phyloP scores from a whole-genome alignment of 2,888 invertebrate species.

The Holacanthella duospinosa region DNA sequence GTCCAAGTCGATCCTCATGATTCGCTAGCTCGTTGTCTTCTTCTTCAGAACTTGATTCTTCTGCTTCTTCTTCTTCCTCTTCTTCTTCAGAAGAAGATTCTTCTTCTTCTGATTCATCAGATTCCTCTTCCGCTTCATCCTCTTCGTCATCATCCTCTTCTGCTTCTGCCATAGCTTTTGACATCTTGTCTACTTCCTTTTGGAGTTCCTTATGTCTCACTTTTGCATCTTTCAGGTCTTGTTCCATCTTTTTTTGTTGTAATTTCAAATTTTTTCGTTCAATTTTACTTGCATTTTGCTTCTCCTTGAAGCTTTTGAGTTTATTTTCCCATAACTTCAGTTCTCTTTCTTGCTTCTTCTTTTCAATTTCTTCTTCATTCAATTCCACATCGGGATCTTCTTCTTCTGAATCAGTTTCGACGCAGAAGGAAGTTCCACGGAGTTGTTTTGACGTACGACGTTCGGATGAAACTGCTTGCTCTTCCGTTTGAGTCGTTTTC shows the following conservation, averaged over 20 bases:
- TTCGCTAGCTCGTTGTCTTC: constrained; percentile 16
- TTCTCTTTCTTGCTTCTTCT: constrained; percentile 54
- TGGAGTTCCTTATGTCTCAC: constrained; percentile 70
- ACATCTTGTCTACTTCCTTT: constrained; percentile 85
- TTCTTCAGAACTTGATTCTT: constrained; percentile 19
- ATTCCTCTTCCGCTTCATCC: constrained; percentile 27
- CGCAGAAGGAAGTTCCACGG: neutral
- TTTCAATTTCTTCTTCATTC: constrained; percentile 50
- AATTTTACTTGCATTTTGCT: constrained; percentile 60
- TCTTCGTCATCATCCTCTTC: constrained; percentile 46
- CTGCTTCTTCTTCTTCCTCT: constrained; percentile 18
- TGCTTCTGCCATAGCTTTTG: constrained; percentile 67
- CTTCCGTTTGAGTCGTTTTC: constrained; percentile 34
- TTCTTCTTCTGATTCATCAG: constrained; percentile 25
- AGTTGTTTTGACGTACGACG: constrained; percentile 25
- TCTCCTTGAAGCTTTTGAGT: constrained; percentile 48
- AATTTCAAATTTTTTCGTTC: constrained; percentile 67
- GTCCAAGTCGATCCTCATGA: constrained; percentile 37
- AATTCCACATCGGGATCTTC: constrained; percentile 44
- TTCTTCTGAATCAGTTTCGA: constrained; percentile 12
- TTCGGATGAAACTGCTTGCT: constrained; percentile 18
- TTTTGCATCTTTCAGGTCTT: constrained; percentile 59
- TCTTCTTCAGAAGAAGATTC: constrained; percentile 21
- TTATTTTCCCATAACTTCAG: constrained; percentile 53
- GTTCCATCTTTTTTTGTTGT: constrained; percentile 69